Percentiles rank a stretch among this genome's conserved stretches.
These are phyloP conservation scores for Coptodon bakossiorum DNA, from an alignment of 2,113 vertebrate genomes.

Conservation along the genomic window DNA sequence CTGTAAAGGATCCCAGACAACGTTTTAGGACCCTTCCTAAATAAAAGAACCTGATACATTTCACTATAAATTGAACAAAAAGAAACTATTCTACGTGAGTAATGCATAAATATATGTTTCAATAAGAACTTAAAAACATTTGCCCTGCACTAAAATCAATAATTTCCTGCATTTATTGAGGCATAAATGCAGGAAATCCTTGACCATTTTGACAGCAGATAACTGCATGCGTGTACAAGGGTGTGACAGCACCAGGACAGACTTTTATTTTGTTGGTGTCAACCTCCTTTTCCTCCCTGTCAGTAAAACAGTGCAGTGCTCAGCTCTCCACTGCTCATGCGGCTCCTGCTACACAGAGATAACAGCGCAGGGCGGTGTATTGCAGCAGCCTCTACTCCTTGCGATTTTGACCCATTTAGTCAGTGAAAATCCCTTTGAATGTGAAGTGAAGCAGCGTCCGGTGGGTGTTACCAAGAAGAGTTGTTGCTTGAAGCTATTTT, in stretches of 20 bases:
- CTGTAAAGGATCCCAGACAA: not conserved
- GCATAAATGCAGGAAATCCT: not conserved
- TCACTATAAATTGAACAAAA: not conserved
- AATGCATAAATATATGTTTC: not conserved
- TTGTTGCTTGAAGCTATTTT: not conserved
- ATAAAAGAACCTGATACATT: not conserved
- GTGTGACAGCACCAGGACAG: not conserved
- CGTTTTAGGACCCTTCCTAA: not conserved
- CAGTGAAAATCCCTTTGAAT: not conserved
- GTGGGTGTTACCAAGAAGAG: not conserved
- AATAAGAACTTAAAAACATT: not conserved
- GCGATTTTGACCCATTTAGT: constrained; percentile 46
- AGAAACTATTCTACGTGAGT: not conserved
- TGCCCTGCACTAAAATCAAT: not conserved
- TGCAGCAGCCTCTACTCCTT: not conserved
- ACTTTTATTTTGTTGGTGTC: not conserved
- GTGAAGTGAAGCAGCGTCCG: not conserved
- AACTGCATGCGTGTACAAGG: not conserved
- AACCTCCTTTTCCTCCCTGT: not conserved
- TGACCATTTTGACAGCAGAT: not conserved
- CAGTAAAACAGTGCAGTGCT: not conserved
- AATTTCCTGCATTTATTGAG: not conserved
- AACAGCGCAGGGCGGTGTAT: constrained; percentile 15
- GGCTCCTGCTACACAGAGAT: not conserved
- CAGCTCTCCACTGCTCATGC: not conserved